phyloP scores from a whole-genome alignment of 23 tunicate genomes.

The Trididemnum nubilum region DNA sequence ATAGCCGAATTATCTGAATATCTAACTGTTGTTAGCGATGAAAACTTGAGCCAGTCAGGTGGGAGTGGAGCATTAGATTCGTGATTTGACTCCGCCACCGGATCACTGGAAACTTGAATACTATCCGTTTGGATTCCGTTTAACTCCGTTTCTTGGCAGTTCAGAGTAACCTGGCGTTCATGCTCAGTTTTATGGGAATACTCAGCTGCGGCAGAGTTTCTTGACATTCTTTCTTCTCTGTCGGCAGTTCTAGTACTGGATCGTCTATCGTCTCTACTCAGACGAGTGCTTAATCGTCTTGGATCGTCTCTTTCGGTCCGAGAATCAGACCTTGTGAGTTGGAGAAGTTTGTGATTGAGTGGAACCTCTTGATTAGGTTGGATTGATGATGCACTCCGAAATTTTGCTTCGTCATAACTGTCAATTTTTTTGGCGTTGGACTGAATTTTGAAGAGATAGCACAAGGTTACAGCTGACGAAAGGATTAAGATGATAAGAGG shows the following conservation, averaged over 20 bases:
- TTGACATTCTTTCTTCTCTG: slow-evolving; percentile 1
- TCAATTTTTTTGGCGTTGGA: slow-evolving; percentile 20
- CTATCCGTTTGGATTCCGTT: slow-evolving; percentile 38
- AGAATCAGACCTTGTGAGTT: slow-evolving; percentile 9
- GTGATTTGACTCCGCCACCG: not conserved
- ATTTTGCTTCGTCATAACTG: slow-evolving; percentile 34
- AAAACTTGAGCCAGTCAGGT: slow-evolving; percentile 49
- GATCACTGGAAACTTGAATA: slow-evolving; percentile 34
- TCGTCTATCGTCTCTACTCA: not conserved
- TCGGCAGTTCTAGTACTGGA: not conserved
- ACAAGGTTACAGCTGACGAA: not conserved
- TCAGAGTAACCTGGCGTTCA: slow-evolving; percentile 37
- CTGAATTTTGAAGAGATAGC: not conserved
- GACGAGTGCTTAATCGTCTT: slow-evolving; percentile 1
- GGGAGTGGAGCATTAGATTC: slow-evolving; percentile 30
- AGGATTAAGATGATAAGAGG: slow-evolving; percentile 20
- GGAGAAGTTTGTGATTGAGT: slow-evolving; percentile 10
- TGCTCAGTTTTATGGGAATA: slow-evolving; percentile 57
- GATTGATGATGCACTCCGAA: not conserved
- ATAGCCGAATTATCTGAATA: slow-evolving; percentile 27
- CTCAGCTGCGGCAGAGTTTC: not conserved
- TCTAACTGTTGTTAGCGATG: slow-evolving; percentile 18
- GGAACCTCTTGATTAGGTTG: not conserved
- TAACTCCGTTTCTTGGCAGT: slow-evolving; percentile 46
- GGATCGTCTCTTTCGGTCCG: not conserved